These are phyloP conservation scores for Idaea aversata DNA, from an alignment of 2,888 invertebrate genomes.

Conservation along the genomic window DNA sequence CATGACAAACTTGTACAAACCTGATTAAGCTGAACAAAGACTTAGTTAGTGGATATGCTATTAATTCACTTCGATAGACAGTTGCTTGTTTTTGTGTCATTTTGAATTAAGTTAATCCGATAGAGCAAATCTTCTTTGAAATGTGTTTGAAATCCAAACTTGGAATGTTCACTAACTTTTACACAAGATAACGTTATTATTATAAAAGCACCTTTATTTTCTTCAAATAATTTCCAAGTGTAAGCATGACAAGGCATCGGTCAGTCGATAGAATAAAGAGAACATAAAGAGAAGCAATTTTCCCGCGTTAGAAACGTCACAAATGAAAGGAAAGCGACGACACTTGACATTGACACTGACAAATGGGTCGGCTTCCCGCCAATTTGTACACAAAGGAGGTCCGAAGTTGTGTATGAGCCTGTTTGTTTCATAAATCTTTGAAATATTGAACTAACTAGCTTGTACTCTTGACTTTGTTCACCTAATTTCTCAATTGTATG, in stretches of 20 bases:
- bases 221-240: not conserved
- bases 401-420: constrained; percentile 1
- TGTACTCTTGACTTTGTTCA: not conserved
- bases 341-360: constrained; percentile 13
- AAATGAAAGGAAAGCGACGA: not conserved
- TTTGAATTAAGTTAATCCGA: not conserved
- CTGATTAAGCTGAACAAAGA: not conserved
- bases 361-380: constrained; percentile 11
- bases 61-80: not conserved
- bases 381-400: not conserved
- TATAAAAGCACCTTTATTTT: not conserved
- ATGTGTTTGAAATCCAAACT: not conserved
- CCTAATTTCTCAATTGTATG: not conserved
- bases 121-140: not conserved
- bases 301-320: not conserved
- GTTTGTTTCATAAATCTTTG: constrained; percentile 1
- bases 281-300: not conserved
- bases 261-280: not conserved
- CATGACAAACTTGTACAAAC: constrained; percentile 18
- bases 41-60: not conserved
- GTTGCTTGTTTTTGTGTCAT: not conserved
- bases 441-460: not conserved
- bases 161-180: too few relatives aligned
- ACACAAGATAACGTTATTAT: too few relatives aligned
- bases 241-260: not conserved